Evolutionary conservation across 2,797 vertebrate species (phyloP), one percentile per base, ranked within the genome.

Genomic region (Melanotaenia pygmaea): DNA sequence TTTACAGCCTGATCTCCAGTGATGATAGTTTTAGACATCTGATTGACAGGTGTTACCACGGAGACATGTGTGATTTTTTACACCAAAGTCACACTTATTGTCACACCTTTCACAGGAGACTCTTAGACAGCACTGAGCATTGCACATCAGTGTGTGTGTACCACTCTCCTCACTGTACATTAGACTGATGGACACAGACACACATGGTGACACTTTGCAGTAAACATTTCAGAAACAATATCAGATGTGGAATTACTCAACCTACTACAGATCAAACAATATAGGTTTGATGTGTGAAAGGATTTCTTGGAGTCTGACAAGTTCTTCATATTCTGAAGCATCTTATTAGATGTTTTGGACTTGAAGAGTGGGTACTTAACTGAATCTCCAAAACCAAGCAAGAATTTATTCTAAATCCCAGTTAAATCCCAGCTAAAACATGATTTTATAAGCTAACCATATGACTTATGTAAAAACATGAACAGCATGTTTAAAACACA

Each of bases 1-100:
- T 38, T 14, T 59, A 30, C 22, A 72, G 37, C 5, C 10, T 35
- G 38, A 8, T 65, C 54, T 30, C 60, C 38, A 18, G 54, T 34
- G 38, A 64, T 65, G 28, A n/a, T 51, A 67, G 47, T 20, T 82
- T 47, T 32, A 76, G 58, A 50, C 18, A 24, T 73, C 14, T 86
- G 81, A 87, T 59, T 90, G 86, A 70, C 83, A 87, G 57, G 80
- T 81, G 83, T 73, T 77, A 79, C 64, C 63, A 68, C 58, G 20
- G 20, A 4, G 5, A 78, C 67, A 87, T 64, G 84, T 91, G 86
- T 85, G 66, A 81, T 64, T 68, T 78, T 79, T 80, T 88, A 79
- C 75, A 75, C 28, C 72, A 77, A 83, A 86, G 70, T 88, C 75
- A 78, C 86, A 89, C 85, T 70, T 81, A 59, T 50, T 51, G 65